Percentiles rank a stretch among this genome's conserved stretches.
Evolutionary conservation across 37 sponge, comb jelly and placozoan species (phyloP).

Genomic region (Beroe forskalii): DNA sequence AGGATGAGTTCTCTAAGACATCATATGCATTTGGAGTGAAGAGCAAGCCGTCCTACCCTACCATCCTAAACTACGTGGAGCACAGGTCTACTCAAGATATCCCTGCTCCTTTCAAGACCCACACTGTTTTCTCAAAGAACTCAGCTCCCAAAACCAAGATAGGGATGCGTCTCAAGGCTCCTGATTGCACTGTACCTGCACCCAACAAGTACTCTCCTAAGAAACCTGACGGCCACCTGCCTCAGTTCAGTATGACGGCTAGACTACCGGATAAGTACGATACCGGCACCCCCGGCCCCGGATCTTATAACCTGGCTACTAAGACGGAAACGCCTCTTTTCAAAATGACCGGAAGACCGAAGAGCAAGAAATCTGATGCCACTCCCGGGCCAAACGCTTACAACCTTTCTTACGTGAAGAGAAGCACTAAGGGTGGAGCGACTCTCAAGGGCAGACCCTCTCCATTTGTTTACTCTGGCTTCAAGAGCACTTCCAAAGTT

Average conservation of each 20-base stretch:
- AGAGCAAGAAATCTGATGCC: neutral
- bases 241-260: conserved; percentile 8
- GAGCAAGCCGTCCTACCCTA: conserved; percentile 32
- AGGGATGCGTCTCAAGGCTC: neutral
- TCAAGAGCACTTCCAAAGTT: neutral
- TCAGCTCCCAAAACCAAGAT: neutral
- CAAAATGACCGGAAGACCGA: conserved; percentile 48
- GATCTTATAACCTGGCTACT: conserved; percentile 1
- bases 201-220: conserved; percentile 24
- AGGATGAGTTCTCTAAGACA: conserved; percentile 2
- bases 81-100: neutral
- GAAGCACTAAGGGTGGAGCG: conserved; percentile 2
- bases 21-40: conserved; percentile 7
- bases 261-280: neutral
- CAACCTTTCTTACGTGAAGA: neutral
- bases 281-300: conserved; percentile 49
- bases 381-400: conserved; percentile 59
- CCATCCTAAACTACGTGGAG: conserved; percentile 43
- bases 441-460: conserved; percentile 53
- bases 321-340: conserved; percentile 7
- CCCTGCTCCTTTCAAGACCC: conserved; percentile 7
- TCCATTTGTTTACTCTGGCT: conserved; percentile 57
- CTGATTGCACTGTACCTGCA: neutral
- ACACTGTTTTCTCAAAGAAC: conserved; percentile 34
- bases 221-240: neutral